These are phyloP conservation scores for Grapholita molesta DNA, from an alignment of 1,140 invertebrate species.

Conservation along the genomic window DNA sequence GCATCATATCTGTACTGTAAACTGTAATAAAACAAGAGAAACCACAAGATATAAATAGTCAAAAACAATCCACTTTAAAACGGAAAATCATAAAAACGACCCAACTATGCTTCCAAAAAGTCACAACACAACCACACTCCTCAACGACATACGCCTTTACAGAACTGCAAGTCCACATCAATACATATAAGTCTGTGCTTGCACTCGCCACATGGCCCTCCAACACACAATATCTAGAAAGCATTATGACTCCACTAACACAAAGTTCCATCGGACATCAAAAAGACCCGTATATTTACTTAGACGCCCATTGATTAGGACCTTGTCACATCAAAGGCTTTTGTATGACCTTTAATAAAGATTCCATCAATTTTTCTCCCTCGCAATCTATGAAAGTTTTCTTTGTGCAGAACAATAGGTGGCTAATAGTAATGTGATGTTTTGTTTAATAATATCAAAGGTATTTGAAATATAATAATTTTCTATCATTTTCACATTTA, in stretches of 20 bases:
- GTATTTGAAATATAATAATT: neutral
- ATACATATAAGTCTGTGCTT: conserved; percentile 2
- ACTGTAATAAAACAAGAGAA: neutral
- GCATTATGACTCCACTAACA: conserved; percentile 31
- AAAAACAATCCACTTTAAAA: conserved; percentile 5
- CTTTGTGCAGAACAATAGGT: conserved; percentile 9
- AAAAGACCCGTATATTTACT: conserved; percentile 49
- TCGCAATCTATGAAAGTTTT: conserved; percentile 17
- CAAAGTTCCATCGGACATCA: conserved; percentile 40
- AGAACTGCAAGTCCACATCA: neutral
- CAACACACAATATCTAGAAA: conserved; percentile 31
- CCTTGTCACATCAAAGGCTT: conserved; percentile 69
- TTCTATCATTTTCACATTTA: too few relatives aligned
- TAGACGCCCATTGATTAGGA: conserved; percentile 57
- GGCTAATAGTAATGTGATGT: conserved; percentile 10
- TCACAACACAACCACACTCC: neutral
- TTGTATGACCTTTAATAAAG: conserved; percentile 56
- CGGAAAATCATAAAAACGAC: neutral
- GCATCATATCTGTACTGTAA: neutral
- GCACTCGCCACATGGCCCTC: conserved; percentile 16
- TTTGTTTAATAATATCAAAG: neutral
- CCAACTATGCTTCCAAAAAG: neutral
- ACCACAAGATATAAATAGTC: neutral
- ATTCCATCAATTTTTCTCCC: conserved; percentile 54
- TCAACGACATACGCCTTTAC: neutral